phyloP scores from a whole-genome alignment of 37 sponge, comb jelly and placozoan genomes.

The Hormiphora californensis region DNA sequence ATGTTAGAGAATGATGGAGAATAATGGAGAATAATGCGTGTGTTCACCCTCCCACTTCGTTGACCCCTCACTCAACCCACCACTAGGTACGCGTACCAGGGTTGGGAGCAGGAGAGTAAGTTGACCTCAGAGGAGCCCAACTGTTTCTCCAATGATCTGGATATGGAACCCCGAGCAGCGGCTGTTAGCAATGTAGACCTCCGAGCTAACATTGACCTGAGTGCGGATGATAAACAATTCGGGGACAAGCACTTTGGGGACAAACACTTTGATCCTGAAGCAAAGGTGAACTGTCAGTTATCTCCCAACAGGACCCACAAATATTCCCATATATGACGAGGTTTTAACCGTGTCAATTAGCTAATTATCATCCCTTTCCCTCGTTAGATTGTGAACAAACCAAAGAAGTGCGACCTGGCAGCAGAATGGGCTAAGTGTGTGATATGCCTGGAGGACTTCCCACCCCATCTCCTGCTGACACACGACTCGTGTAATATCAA shows the following conservation, averaged over 20 bases:
- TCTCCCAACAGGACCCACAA: no score
- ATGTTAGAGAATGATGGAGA: no score
- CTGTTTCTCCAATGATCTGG: conserved; percentile 21
- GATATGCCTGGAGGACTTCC: conserved; percentile 48
- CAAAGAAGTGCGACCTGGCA: not conserved
- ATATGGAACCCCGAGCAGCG: not conserved
- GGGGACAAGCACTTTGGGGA: conserved; percentile 32
- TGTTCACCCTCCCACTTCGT: no score
- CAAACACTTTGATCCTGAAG: conserved; percentile 22
- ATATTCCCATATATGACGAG: no score
- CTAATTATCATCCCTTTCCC: not conserved
- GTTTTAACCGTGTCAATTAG: no score
- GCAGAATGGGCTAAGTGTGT: conserved; percentile 38
- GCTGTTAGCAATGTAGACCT: not conserved
- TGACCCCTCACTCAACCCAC: no score
- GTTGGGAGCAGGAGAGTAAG: not conserved
- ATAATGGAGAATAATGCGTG: no score
- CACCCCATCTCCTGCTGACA: conserved; percentile 36
- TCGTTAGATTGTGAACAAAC: conserved; percentile 10
- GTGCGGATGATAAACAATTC: conserved; percentile 28
- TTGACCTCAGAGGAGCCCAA: not conserved
- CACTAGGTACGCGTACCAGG: not conserved
- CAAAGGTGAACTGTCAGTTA: no score
- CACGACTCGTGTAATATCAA: conserved; percentile 43
- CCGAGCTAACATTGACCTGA: conserved; percentile 32